Percentiles rank a stretch among this genome's conserved stretches.
Conservation (phyloP, 2,797 vertebrate species). For the Microhierax caerulescens region DNA sequence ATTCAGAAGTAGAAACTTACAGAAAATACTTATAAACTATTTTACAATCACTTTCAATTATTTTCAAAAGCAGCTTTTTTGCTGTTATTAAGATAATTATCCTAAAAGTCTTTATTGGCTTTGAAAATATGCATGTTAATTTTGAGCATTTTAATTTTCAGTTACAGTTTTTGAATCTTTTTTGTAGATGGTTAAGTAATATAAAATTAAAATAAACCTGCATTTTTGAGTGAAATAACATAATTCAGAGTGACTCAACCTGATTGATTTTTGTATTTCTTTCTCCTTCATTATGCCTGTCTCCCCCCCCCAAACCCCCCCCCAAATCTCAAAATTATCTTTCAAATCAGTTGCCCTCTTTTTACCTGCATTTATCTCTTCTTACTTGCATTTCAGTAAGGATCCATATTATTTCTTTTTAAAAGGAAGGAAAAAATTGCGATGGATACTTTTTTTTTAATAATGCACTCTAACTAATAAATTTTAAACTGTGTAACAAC, state of each 20-base stretch:
- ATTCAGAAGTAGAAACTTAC: background rate
- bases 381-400: background rate
- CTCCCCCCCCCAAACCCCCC: accelerated
- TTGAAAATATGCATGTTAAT: background rate
- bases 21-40: background rate
- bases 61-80: background rate
- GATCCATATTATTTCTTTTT: background rate
- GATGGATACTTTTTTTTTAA: background rate
- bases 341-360: background rate
- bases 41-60: background rate
- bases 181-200: background rate
- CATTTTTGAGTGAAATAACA: background rate
- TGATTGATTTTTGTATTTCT: background rate
- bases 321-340: background rate
- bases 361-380: background rate
- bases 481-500: background rate
- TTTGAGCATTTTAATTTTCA: background rate
- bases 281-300: background rate
- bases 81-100: background rate
- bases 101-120: background rate
- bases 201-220: background rate
- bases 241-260: background rate
- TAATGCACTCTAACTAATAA: background rate
- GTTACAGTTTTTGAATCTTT: background rate
- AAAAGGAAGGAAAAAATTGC: background rate